Base-by-base conservation (phyloP, 64 coral and sea anemone genomes). In the Pocillopora verrucosa region DNA sequence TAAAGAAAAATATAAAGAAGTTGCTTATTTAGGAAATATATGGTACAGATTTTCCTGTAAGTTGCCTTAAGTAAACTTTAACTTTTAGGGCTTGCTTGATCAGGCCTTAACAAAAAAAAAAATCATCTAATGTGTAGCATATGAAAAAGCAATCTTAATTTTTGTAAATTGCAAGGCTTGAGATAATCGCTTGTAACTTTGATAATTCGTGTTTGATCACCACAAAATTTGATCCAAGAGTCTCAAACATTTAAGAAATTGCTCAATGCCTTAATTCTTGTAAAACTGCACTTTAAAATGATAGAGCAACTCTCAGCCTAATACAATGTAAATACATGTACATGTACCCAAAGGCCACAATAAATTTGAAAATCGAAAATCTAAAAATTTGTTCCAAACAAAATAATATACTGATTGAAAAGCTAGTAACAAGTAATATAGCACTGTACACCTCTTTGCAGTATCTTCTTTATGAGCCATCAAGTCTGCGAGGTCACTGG, bases 401-500 rank as follows among this genome's bases (percentile, higher is more conserved):
- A 76, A 76, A 41, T 76, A 76, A 51, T 76, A 76, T 36, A 76
- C 75, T 76, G 75, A 76, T 76, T 76, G 75, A 76, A 76, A 76
- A 76, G 41, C 41, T 51, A 51, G 41, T 51, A 51, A 51, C 41
- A 51, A 51, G 41, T 51, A 51, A 51, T 51, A 51, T 51, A 51
- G 41, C 41, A 51, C 41, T 51, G 41, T 15, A 67, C 17, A 67
- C 64, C 64, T 67, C 14, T 67, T 90, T 36, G 80, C 88, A 26
- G 92, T 94, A 3, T 16, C 19, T 74, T 90, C 87, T 60, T 73
- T 90, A 14, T 94, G 92, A 65, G 76, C 88, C 25, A 94, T 61
- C 7, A 89, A 82, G 56, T 78, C 80, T 59, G 82, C 92, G 9
- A 94, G 76, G 45, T 90, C 80, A 20, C 24, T 38, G 69, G 45